phyloP scores from a whole-genome alignment of 35 echinoderm and acorn worm genomes.

The Hemicentrotus pulcherrimus region DNA sequence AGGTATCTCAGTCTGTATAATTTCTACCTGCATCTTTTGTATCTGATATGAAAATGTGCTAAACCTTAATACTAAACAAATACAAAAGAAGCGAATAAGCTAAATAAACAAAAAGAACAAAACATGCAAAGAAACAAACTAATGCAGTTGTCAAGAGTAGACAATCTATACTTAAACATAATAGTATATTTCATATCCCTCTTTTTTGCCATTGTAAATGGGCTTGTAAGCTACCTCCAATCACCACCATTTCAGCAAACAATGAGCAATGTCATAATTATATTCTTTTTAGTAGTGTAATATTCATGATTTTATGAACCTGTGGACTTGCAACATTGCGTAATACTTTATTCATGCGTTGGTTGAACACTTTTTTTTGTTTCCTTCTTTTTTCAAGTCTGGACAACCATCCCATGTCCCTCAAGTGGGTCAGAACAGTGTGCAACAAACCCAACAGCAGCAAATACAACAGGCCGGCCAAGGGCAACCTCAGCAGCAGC shows the following conservation, averaged over 20 bases:
- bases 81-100: neutral
- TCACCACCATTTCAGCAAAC: neutral
- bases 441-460: conserved; percentile 22
- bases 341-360: neutral
- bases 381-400: neutral
- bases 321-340: neutral
- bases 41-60: neutral
- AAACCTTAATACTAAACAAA: neutral
- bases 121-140: neutral
- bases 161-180: neutral
- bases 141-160: neutral
- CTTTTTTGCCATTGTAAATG: neutral
- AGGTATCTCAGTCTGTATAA: neutral
- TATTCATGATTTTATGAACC: neutral
- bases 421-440: neutral
- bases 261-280: neutral
- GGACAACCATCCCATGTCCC: neutral
- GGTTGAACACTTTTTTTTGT: neutral
- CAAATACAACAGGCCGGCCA: conserved; percentile 1
- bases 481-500: conserved; percentile 29
- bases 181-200: neutral
- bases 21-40: neutral
- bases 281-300: neutral
- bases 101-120: neutral
- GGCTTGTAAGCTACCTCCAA: neutral